A percentile compares a stretch with the other conserved stretches of the same genome.
These are phyloP conservation scores for Xanthorhoe designata DNA, from an alignment of 2,888 invertebrate species.

Conservation along the genomic window DNA sequence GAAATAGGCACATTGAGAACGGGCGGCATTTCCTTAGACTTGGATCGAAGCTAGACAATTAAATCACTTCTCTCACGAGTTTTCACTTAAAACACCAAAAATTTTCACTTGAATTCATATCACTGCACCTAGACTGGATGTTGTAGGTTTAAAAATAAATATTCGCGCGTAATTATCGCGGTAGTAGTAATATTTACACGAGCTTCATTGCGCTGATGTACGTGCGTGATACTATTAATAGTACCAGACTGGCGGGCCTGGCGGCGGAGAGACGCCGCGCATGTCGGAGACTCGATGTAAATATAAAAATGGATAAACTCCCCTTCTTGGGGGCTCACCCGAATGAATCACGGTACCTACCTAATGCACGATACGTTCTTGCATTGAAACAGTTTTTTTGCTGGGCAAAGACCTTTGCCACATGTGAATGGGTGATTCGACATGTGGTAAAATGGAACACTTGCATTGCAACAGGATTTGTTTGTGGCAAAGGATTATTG, in stretches of 20 bases:
- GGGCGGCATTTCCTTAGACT: constrained; percentile 77
- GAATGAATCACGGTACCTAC: constrained; percentile 75
- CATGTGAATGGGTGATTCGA: constrained; percentile 39
- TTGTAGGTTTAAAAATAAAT: constrained; percentile 71
- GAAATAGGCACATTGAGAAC: constrained; percentile 77
- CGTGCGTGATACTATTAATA: constrained; percentile 82
- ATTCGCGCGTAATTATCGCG: constrained; percentile 77
- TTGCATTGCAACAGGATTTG: constrained; percentile 15
- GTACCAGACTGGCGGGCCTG: constrained; percentile 81
- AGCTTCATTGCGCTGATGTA: constrained; percentile 79
- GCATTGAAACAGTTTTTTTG: constrained; percentile 60
- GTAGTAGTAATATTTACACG: constrained; percentile 82
- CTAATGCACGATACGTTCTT: constrained; percentile 65
- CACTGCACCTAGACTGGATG: constrained; percentile 59
- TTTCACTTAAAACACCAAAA: constrained; percentile 67
- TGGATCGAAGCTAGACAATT: constrained; percentile 79
- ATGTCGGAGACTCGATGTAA: constrained; percentile 83
- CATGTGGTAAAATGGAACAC: constrained; percentile 29
- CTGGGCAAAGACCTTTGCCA: constrained; percentile 52
- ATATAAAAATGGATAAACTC: constrained; percentile 85
- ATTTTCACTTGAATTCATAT: constrained; percentile 56
- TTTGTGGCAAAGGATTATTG: constrained; percentile 56
- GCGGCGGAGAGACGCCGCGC: constrained; percentile 77
- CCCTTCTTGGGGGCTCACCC: constrained; percentile 81
- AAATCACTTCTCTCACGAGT: constrained; percentile 61